These are phyloP conservation scores for Trinectes maculatus DNA, from an alignment of 2,113 vertebrate genomes.

Conservation along the genomic window DNA sequence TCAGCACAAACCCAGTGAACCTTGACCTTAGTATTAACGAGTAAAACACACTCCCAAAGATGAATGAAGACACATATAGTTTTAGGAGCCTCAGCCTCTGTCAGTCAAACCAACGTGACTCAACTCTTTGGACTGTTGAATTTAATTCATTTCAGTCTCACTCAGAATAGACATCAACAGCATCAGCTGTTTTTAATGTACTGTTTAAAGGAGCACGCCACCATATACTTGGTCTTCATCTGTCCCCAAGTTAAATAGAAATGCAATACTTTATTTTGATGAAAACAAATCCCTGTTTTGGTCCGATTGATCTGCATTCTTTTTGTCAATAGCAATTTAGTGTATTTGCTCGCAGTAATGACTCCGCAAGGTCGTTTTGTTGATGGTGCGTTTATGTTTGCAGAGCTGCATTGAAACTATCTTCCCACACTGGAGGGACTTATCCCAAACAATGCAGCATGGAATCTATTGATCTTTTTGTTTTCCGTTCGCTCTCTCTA, in stretches of 20 bases:
- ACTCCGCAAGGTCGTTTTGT: too few relatives aligned
- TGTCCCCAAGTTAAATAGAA: background rate
- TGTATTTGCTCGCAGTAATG: too few relatives aligned
- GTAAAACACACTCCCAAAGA: constrained; percentile 21
- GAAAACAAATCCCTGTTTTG: background rate
- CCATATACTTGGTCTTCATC: background rate
- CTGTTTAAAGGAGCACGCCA: too few relatives aligned
- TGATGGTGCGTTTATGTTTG: too few relatives aligned
- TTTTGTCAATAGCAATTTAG: background rate
- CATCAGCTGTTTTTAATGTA: background rate
- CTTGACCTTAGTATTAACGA: constrained; percentile 26
- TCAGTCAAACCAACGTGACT: background rate
- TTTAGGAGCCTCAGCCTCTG: background rate
- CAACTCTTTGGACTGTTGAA: background rate
- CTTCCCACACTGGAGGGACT: background rate
- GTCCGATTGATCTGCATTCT: background rate
- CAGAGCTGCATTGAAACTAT: background rate
- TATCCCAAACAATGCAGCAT: background rate
- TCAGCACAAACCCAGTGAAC: constrained; percentile 53
- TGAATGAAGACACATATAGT: background rate
- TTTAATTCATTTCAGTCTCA: background rate
- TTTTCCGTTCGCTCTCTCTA: background rate
- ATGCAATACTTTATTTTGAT: background rate
- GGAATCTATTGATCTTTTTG: background rate
- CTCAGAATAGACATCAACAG: background rate